Evolutionary conservation across 2,113 vertebrate genomes (phyloP).

Genomic region (zebrafish (Danio rerio)): DNA sequence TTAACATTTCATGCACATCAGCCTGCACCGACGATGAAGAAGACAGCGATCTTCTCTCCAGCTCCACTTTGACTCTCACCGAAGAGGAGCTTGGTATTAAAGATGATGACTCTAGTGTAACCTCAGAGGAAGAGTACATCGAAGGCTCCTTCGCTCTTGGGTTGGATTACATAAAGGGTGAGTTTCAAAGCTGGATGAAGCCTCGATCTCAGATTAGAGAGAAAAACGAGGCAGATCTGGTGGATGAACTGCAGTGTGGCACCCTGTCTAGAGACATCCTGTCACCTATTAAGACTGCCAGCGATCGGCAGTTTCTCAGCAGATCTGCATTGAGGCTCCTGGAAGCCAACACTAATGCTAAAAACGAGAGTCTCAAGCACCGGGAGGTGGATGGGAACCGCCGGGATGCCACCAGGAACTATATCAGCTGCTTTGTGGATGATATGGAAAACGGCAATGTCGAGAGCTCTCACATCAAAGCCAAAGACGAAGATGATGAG

Average conservation of each 20-base stretch:
- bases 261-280: conserved; percentile 70
- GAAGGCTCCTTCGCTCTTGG: conserved; percentile 86
- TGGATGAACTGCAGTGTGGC: conserved; percentile 83
- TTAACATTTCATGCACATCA: conserved; percentile 95
- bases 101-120: conserved; percentile 86
- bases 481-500: conserved; percentile 70
- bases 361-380: conserved; percentile 62
- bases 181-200: conserved; percentile 90
- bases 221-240: conserved; percentile 80
- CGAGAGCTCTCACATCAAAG: conserved; percentile 73
- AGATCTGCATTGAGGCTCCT: conserved; percentile 72
- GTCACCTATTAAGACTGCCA: conserved; percentile 65
- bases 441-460: conserved; percentile 96
- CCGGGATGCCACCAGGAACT: conserved; percentile 72
- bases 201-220: conserved; percentile 80
- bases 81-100: conserved; percentile 93
- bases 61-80: conserved; percentile 95
- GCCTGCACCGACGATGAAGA: conserved; percentile 95
- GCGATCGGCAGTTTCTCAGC: conserved; percentile 79
- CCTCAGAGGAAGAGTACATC: conserved; percentile 90
- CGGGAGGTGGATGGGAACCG: conserved; percentile 62
- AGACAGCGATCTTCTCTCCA: conserved; percentile 95
- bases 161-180: conserved; percentile 91
- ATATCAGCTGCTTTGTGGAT: conserved; percentile 82
- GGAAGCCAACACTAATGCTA: conserved; percentile 79